Conservation (phyloP, 2,797 vertebrate species). For the Pangasius sanitwongsei region DNA sequence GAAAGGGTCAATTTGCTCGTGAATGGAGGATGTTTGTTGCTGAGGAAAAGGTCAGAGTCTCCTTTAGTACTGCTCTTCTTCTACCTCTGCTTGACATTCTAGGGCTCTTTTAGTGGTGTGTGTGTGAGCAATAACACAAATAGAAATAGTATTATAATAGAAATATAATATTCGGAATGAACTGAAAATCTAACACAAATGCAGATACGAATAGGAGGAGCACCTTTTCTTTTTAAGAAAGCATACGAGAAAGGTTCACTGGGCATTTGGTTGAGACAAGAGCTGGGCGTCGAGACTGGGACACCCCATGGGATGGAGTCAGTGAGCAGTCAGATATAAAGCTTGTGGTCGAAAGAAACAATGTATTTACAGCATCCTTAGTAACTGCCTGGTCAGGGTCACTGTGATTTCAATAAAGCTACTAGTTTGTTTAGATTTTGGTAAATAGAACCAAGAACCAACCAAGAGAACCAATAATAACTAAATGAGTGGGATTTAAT, state of each 20-base stretch:
- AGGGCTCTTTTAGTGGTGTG: conserved; percentile 11
- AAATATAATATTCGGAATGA: neutral
- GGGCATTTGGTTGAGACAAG: neutral
- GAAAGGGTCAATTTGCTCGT: conserved; percentile 62
- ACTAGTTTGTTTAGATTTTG: neutral
- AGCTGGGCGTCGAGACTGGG: neutral
- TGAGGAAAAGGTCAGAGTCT: conserved; percentile 66
- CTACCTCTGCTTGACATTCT: conserved; percentile 1
- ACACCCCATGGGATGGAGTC: neutral
- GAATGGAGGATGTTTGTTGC: conserved; percentile 64
- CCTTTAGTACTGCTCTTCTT: conserved; percentile 17
- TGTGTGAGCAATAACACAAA: conserved; percentile 3
- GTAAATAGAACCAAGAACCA: neutral
- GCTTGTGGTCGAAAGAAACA: neutral
- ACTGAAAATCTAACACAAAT: neutral
- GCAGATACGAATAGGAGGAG: neutral
- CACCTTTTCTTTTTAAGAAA: neutral
- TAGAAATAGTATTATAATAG: neutral
- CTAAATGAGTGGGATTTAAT: neutral
- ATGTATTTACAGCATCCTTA: neutral
- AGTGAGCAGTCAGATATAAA: neutral
- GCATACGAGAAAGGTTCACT: neutral
- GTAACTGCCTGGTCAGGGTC: neutral
- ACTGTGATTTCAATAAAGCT: neutral
- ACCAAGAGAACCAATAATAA: neutral